A percentile compares a stretch with the other conserved stretches of the same genome.
Conservation (phyloP, 1,140 invertebrate species). For the Antheraea mylitta region DNA sequence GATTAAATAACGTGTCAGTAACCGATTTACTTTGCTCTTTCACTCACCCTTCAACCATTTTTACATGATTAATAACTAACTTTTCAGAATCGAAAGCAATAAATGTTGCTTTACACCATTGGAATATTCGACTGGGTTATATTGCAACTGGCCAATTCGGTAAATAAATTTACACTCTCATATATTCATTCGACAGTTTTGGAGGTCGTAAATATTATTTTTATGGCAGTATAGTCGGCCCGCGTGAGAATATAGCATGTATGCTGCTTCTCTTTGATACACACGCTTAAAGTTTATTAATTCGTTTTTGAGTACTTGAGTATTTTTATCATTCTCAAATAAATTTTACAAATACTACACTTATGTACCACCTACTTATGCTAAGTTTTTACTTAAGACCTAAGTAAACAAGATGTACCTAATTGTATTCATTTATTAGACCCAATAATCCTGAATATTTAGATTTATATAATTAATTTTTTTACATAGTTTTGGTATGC, state of each 20-base stretch:
- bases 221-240: slow-evolving; percentile 4
- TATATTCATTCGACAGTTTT: slow-evolving; percentile 14
- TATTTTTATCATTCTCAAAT: neutral
- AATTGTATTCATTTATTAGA: too few species aligned
- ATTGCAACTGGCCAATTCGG: neutral
- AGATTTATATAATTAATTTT: too few species aligned
- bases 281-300: neutral
- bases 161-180: slow-evolving; percentile 16
- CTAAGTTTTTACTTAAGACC: too few species aligned
- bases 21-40: too few species aligned
- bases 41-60: too few species aligned
- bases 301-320: neutral
- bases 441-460: too few species aligned
- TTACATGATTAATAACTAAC: neutral
- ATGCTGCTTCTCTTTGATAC: neutral
- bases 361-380: too few species aligned
- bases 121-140: neutral
- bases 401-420: too few species aligned
- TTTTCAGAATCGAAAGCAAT: neutral
- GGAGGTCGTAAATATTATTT: slow-evolving; percentile 17
- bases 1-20: too few species aligned
- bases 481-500: too few species aligned
- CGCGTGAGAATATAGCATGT: neutral
- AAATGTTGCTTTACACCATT: neutral
- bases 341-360: too few species aligned